phyloP scores from a whole-genome alignment of 2,888 invertebrate genomes.

The Lepidonotus clava region DNA sequence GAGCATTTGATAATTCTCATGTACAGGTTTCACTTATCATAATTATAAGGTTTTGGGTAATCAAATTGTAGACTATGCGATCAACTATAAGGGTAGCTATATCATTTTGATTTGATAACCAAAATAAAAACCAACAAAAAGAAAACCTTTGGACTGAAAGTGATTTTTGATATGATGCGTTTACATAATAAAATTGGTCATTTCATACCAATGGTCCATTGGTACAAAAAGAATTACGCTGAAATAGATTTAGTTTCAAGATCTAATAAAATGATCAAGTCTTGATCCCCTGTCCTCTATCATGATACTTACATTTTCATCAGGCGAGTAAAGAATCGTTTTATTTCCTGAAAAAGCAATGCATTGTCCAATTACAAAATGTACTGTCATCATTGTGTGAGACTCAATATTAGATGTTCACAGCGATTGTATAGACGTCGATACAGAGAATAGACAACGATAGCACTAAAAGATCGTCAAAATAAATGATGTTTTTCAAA shows the following conservation, averaged over 20 bases:
- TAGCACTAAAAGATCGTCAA: too few species aligned
- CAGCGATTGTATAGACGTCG: too few species aligned
- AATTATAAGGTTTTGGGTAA: not conserved
- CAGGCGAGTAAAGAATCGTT: conserved; percentile 20
- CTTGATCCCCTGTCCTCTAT: too few species aligned
- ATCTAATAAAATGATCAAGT: too few species aligned
- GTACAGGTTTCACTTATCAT: not conserved
- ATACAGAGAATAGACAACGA: too few species aligned
- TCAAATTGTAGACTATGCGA: not conserved
- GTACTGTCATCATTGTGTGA: too few species aligned
- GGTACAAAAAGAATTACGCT: not conserved
- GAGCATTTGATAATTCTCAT: not conserved
- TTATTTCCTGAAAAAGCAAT: conserved; percentile 42
- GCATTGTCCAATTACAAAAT: too few species aligned
- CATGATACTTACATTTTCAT: conserved; percentile 52
- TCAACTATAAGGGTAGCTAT: not conserved
- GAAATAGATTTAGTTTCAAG: not conserved
- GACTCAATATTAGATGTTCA: too few species aligned
- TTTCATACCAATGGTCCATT: not conserved
- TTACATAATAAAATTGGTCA: not conserved
- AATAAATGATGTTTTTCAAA: too few species aligned
- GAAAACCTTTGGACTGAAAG: too few species aligned
- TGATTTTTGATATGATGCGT: not conserved
- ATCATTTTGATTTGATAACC: not conserved
- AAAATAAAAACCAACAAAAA: too few species aligned